These are phyloP conservation scores for Scotopteryx bipunctaria DNA, from an alignment of 2,888 invertebrate genomes.

Conservation along the genomic window DNA sequence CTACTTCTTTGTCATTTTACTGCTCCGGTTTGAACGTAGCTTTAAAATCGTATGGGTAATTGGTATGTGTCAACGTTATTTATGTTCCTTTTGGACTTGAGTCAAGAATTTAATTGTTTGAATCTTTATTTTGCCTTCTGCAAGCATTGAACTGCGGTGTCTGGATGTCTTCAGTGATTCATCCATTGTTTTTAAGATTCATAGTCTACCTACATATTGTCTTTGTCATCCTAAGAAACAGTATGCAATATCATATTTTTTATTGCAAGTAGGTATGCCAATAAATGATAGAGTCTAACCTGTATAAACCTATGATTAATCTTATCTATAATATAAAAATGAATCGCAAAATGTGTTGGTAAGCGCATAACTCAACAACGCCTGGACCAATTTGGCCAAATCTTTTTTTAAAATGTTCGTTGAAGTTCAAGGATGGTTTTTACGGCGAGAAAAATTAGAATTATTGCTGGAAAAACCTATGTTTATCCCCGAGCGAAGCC, in stretches of 20 bases:
- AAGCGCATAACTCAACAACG: too few species aligned
- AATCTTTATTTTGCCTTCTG: slow-evolving; percentile 18
- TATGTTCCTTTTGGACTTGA: slow-evolving; percentile 24
- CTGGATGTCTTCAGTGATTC: slow-evolving; percentile 13
- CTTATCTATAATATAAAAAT: too few species aligned
- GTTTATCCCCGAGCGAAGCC: too few species aligned
- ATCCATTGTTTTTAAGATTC: slow-evolving; percentile 20
- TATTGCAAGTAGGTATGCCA: background rate
- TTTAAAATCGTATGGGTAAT: slow-evolving; percentile 37
- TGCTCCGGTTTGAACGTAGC: background rate
- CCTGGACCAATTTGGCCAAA: too few species aligned
- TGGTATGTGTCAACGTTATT: slow-evolving; percentile 35
- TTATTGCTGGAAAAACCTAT: too few species aligned
- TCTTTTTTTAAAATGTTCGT: too few species aligned
- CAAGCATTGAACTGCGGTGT: slow-evolving; percentile 13
- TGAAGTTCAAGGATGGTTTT: too few species aligned
- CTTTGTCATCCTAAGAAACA: slow-evolving; percentile 1
- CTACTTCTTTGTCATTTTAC: background rate
- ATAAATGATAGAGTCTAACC: too few species aligned
- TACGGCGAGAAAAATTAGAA: too few species aligned
- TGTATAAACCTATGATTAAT: too few species aligned
- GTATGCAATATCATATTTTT: too few species aligned
- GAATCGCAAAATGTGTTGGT: too few species aligned
- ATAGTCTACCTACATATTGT: background rate
- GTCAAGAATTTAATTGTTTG: slow-evolving; percentile 27